A percentile compares a stretch with the other conserved stretches of the same genome.
These are phyloP conservation scores for Aphidoletes aphidimyza DNA, from an alignment of 2,888 invertebrate genomes.

Conservation along the genomic window DNA sequence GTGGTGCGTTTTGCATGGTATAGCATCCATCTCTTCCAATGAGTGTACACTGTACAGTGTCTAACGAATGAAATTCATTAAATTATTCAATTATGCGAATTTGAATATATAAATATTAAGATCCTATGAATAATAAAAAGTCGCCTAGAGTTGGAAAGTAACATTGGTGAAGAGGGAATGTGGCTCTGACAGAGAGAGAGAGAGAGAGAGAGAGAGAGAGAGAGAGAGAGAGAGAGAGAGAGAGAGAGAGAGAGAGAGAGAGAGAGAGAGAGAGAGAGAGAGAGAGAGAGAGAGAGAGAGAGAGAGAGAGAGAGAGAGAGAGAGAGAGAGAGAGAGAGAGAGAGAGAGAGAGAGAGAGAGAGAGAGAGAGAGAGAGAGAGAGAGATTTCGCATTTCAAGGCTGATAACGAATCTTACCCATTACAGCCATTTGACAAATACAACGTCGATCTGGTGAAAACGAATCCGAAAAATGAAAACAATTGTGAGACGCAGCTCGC, in stretches of 20 bases:
- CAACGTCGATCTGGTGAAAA: neutral
- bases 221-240: neutral
- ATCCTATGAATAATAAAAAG: slow-evolving; percentile 28
- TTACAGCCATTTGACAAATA: neutral
- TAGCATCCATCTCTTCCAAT: too few relatives aligned
- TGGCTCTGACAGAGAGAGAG: neutral
- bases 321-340: neutral
- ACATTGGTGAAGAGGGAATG: neutral
- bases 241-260: neutral
- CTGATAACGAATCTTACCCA: slow-evolving; percentile 3
- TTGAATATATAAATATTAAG: slow-evolving; percentile 38
- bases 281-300: neutral
- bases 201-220: neutral
- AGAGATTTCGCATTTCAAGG: neutral
- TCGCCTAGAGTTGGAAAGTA: slow-evolving; percentile 28
- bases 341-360: neutral
- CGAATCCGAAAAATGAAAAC: neutral
- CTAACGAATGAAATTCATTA: slow-evolving; percentile 42
- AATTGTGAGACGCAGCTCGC: neutral
- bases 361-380: neutral
- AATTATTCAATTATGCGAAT: slow-evolving; percentile 53
- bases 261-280: neutral
- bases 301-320: neutral
- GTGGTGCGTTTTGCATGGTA: too few relatives aligned
- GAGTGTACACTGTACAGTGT: neutral